Percentiles rank a stretch among this genome's conserved stretches.
Evolutionary conservation across 2,797 vertebrate genomes (phyloP).

Genomic region (Antennarius maculatus): DNA sequence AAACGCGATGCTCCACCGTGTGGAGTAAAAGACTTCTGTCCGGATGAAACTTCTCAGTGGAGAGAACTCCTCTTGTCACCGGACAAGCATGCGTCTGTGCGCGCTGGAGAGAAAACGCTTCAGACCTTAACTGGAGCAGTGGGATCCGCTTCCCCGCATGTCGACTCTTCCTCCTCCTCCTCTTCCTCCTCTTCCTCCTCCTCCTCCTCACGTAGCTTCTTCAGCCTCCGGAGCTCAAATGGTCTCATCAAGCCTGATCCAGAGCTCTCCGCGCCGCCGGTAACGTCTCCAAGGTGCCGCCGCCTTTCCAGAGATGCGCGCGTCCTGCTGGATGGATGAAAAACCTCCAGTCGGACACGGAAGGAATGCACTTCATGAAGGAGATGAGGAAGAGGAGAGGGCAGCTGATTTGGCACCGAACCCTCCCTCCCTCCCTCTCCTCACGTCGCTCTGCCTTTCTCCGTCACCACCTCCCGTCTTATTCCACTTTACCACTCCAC

Average conservation of each 20-base stretch:
- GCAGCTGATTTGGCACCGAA: conserved; percentile 50
- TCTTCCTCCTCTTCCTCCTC: conserved; percentile 32
- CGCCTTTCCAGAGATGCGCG: neutral
- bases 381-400: conserved; percentile 55
- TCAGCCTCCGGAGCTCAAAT: conserved; percentile 32
- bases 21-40: conserved; percentile 4
- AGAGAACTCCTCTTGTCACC: neutral
- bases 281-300: conserved; percentile 1
- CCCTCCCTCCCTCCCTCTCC: conserved; percentile 43
- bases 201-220: neutral
- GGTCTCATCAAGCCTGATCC: conserved; percentile 24
- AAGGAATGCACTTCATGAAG: conserved; percentile 22
- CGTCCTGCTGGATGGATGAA: conserved; percentile 35
- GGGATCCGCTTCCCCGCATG: conserved; percentile 46
- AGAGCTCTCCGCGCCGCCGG: conserved; percentile 19
- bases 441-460: conserved; percentile 30
- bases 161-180: conserved; percentile 17
- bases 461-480: conserved; percentile 29
- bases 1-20: neutral
- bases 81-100: neutral
- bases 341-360: conserved; percentile 40
- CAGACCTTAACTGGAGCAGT: conserved; percentile 54
- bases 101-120: conserved; percentile 9
- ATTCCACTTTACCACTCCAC: conserved; percentile 33
- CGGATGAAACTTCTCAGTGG: conserved; percentile 41